Evolutionary conservation across 2,113 vertebrate species (phyloP).

Genomic region (Nanger granti): DNA sequence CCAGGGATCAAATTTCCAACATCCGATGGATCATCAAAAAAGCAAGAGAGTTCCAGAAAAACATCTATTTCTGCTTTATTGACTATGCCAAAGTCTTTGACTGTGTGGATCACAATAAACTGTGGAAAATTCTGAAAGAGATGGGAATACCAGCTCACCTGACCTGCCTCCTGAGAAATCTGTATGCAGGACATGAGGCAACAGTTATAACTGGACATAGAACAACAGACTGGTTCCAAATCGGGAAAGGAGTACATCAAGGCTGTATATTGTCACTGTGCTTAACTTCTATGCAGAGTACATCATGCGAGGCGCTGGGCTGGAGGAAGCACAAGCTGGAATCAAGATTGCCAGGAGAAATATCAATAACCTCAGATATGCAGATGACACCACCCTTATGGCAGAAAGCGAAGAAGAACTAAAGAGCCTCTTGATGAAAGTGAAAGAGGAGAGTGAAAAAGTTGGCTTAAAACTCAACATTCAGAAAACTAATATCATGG

Average conservation of each 20-base stretch:
- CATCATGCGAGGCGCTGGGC: neutral
- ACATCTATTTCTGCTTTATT: neutral
- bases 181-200: neutral
- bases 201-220: neutral
- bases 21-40: neutral
- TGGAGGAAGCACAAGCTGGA: neutral
- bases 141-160: neutral
- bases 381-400: neutral
- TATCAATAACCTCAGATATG: neutral
- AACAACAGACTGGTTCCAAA: neutral
- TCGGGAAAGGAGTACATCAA: fast-evolving
- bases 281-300: neutral
- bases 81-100: neutral
- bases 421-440: neutral
- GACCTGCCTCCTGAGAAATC: neutral
- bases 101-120: neutral
- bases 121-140: neutral
- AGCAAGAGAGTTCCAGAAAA: neutral
- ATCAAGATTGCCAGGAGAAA: neutral
- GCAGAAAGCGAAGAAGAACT: neutral
- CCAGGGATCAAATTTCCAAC: neutral
- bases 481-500: neutral
- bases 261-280: neutral
- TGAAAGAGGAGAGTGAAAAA: neutral
- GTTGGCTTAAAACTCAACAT: neutral